Evolutionary conservation across 2,888 invertebrate genomes (phyloP), one percentile per base, ranked within the genome.

Genomic region (Drosophila barbarae): DNA sequence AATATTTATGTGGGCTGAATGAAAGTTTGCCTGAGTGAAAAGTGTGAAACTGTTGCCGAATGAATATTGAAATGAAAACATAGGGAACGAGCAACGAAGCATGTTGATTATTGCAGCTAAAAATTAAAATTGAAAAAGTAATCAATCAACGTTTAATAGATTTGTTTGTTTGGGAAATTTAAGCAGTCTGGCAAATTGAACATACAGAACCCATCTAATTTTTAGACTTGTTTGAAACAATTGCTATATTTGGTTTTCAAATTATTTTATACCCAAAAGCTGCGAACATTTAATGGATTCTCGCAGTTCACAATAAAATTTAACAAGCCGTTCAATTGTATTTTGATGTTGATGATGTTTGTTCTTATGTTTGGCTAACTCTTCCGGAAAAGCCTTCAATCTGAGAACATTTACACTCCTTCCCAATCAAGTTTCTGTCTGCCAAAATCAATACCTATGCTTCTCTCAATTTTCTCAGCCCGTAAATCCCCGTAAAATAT

Each of bases 401-500:
- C n/a, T 34, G 13, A 21, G 10, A 10, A n/a, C n/a, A 34, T 23
- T 49, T 23, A 34, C 34, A 34, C 30, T 5, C 13, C 36, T 3
- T 6, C 6, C 32, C 26, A 10, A 53, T 57, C 39, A 26, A 26
- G 12, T 32, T 57, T 1, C 38, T 13, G n/a, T 4, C 34, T 23
- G 35, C 10, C 32, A 21, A 56, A 42, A 44, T 26, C 56, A 44
- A 36, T 56, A n/a, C 21, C 34, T 13, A 3, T 18, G 15, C 13
- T 3, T 49, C 23, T 36, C 23, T 5, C 55, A 38, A 34, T 32
- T 18, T 44, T 18, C 15, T 44, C 44, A 12, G 28, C 12, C 30
- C 18, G 9, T 60, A 36, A 51, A 18, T 26, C 50, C 28, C 26
- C 36, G 18, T 13, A 35, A 52, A 63, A 28, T 15, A 52, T 44